These are phyloP conservation scores for Microtus montanus DNA, from an alignment of 2,113 vertebrate genomes.

Conservation along the genomic window DNA sequence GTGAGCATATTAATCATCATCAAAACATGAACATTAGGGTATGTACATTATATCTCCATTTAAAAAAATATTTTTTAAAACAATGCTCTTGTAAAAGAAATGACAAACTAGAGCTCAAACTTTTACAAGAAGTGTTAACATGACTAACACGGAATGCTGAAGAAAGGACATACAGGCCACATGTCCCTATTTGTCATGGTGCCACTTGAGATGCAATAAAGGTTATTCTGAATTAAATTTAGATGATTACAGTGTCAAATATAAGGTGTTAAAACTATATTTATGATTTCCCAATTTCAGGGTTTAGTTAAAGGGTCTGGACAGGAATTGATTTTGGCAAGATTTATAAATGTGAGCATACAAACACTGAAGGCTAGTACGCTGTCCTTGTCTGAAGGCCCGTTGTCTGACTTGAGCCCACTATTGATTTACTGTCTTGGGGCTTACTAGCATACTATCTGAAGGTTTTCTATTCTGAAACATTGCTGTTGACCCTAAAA, in stretches of 20 bases:
- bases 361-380: conserved; percentile 44
- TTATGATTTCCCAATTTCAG: conserved; percentile 44
- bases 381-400: conserved; percentile 56
- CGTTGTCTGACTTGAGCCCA: conserved; percentile 20
- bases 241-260: conserved; percentile 25
- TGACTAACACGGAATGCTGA: not conserved
- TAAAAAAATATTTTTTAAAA: not conserved
- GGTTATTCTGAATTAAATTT: conserved; percentile 22
- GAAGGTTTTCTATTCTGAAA: conserved; percentile 54
- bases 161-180: not conserved
- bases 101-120: not conserved
- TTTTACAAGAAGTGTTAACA: not conserved
- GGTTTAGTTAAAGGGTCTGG: conserved; percentile 40
- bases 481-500: conserved; percentile 49
- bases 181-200: not conserved
- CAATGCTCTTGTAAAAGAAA: not conserved
- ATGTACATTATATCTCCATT: conserved; percentile 20
- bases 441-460: not conserved
- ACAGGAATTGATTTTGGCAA: conserved; percentile 49
- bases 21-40: not conserved
- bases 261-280: conserved; percentile 11
- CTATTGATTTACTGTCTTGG: conserved; percentile 47
- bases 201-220: conserved; percentile 23
- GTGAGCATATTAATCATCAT: not conserved
- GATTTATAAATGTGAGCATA: conserved; percentile 56